Evolutionary conservation across 2,888 invertebrate species (phyloP), one percentile per base, ranked within the genome.

Genomic region (Hecatera dysodea): DNA sequence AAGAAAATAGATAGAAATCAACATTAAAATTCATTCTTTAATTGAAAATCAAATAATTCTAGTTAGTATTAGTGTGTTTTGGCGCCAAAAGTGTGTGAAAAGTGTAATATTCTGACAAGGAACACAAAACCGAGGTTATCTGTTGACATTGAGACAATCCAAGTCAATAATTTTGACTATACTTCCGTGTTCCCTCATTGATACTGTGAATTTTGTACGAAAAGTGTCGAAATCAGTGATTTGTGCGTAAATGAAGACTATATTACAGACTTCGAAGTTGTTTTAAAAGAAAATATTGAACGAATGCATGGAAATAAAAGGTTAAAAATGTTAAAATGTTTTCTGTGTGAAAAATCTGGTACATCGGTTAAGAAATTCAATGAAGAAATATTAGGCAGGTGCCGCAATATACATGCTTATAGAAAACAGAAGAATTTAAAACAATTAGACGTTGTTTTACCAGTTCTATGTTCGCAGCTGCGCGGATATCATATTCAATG

Each of bases 111-210:
- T 67, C 67, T 15, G 55, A 75, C 55, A 67, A 72, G 72, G 72
- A 72, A 72, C 33, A 22, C 8, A 11, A 55, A 17, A 27, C 9
- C 72, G 67, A 72, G 72, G 72, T 56, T 75, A 67, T 3, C 22
- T 36, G 22, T 1, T 72, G 75, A 42, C 72, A 72, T 72, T 72
- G 72, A 67, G n/a, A 48, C 46, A 46, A 55, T 46, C 36, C 24
- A 12, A 55, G 24, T 6, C 53, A 48, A 67, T 27, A 56, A 75
- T 65, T 72, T 59, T 17, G 67, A 33, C 2, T 65, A 0, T 0
- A 46, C 67, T 72, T 72, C 72, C 72, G 67, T 19, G 42, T 72
- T 72, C 15, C 19, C 42, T 42, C 72, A 72, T 67, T 72, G 55
- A 67, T 56, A 55, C 42, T 0, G 67, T 50, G 67, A 33, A 42